Conservation (phyloP, 2,888 invertebrate genomes). For the Drosophila paramelanica region DNA sequence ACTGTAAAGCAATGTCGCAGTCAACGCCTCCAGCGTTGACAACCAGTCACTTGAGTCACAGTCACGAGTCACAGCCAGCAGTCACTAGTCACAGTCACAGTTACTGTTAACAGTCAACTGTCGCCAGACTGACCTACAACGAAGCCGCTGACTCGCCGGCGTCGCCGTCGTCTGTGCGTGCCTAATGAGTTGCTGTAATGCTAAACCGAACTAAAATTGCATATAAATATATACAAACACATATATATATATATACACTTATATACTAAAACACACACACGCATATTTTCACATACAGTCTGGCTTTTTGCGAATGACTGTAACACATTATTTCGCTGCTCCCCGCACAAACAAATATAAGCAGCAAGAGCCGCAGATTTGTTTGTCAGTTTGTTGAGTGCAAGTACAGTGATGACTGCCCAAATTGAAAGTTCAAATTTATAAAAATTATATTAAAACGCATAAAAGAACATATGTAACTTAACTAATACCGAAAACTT, state of each 20-base stretch:
- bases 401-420: slow-evolving; percentile 33
- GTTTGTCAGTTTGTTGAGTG: slow-evolving; percentile 16
- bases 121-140: slow-evolving; percentile 66
- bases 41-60: slow-evolving; percentile 2
- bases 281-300: slow-evolving; percentile 29
- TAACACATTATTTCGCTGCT: slow-evolving; percentile 44
- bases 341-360: slow-evolving; percentile 22
- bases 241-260: not conserved
- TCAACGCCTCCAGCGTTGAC: slow-evolving; percentile 35
- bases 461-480: too few relatives aligned
- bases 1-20: slow-evolving; percentile 44
- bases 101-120: slow-evolving; percentile 18
- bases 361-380: slow-evolving; percentile 28
- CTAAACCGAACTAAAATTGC: slow-evolving; percentile 58
- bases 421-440: not conserved
- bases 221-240: slow-evolving; percentile 20
- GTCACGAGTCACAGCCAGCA: slow-evolving; percentile 22
- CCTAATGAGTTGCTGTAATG: slow-evolving; percentile 75
- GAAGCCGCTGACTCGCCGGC: slow-evolving; percentile 35
- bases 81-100: slow-evolving; percentile 20
- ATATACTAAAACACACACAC: slow-evolving; percentile 11
- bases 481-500: too few relatives aligned
- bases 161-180: slow-evolving; percentile 68
- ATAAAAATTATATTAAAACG: too few relatives aligned
- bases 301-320: slow-evolving; percentile 24